Base-by-base conservation (phyloP, 1,140 invertebrate genomes). In the Aphidius gifuensis region DNA sequence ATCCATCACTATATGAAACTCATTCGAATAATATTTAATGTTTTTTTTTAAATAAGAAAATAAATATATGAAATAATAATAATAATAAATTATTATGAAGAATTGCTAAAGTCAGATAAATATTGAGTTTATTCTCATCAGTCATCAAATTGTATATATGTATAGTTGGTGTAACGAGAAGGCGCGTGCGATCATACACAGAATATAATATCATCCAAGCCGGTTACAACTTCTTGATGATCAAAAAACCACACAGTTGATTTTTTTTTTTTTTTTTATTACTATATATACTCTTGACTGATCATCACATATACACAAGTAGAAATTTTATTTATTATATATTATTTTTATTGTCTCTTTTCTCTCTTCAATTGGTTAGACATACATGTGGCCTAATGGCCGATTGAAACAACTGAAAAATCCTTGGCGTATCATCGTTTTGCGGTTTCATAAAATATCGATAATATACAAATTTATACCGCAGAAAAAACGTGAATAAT, bases 201-300 rank as follows among this genome's bases (percentile, higher is more conserved):
- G 66, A 66, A 69, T 62, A 64, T 67, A 69, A 73, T 74, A 72
- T 69, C 70, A 61, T 47, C 59, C 56, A 16, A 16, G 16, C 16
- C 16, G 16, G 60, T 66, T 67, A 64, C 64, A 64, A 70, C 63
- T 65, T 64, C 68, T 58, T 40, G 53, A 55, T 55, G 68, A 70
- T 70, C 66, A 66, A 59, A 59, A 71, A 74, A 74, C 71, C 74
- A 60, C 74, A 73, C 69, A 51, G 16, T 53, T 63, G 58, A 51
- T 61, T 48, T 47, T 16, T 16, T 16, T 16, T 16, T 16, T 16
- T 16, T 16, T 16, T 16, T 16, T 16, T 16, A 16, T 16, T 16
- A 16, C 16, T 16, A 16, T 16, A 16, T 16, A 16, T 16, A 16
- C 16, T 16, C 16, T 16, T 16, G 16, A 16, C 16, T 16, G 16